Evolutionary conservation across 2,888 invertebrate species (phyloP), one percentile per base, ranked within the genome.

Genomic region (Campoplex capitator): DNA sequence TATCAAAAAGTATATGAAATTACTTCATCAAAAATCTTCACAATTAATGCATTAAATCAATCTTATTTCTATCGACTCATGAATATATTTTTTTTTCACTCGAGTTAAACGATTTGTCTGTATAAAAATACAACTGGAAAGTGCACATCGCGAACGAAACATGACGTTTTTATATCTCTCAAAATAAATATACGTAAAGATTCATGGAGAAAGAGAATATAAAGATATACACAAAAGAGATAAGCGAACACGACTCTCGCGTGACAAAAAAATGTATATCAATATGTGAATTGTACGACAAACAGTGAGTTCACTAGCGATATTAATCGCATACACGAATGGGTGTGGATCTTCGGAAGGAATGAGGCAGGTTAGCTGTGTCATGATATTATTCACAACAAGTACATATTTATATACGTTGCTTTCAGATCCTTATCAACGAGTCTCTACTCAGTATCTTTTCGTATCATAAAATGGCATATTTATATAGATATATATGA

Each of bases 321-420:
- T 58, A 86, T 80, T 58, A 83, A 86, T 81, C 84, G 68, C 23
- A 23, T 51, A 48, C 77, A 81, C 80, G 79, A 83, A 77, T 58
- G 73, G 83, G 67, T 74, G 74, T 68, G 73, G 76, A 80, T 86
- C 83, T 45, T 77, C 45, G 65, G 56, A 18, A 13, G 32, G 73
- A 28, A 51, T 35, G 65, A 42, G 58, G 18, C 16, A 45, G 65
- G 23, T 16, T 42, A 38, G 35, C 73, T 23, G 71, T 71, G 62
- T 67, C 80, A 84, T 73, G 83, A 83, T 81, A 84, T 86, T 84
- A 84, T 84, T 77, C 73, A 77, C 67, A 75, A 65, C 45, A 54
- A 74, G 77, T 78, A 81, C 81, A 84, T 84, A 86, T 86, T 86
- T 81, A 78, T 77, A 70, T 74, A 78, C 68, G n/a, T 42, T 35